phyloP scores from a whole-genome alignment of 2,888 invertebrate genomes.

The Myopa tessellatipennis region DNA sequence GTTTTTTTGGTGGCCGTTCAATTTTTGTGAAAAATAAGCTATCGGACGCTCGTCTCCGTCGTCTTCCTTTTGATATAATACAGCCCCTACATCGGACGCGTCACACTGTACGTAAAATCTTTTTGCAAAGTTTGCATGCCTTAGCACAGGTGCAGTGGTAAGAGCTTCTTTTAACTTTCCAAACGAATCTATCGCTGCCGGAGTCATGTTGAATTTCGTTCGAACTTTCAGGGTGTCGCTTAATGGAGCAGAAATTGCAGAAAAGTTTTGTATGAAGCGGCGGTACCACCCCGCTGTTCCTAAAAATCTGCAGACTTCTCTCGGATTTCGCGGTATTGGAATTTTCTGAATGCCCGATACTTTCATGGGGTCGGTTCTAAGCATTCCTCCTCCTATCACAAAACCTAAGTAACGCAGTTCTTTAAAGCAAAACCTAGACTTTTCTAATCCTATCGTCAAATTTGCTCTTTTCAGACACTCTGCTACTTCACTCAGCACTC shows the following conservation, averaged over 20 bases:
- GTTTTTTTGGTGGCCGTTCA: background rate
- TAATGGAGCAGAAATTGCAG: background rate
- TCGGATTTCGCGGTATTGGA: background rate
- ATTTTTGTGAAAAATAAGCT: conserved; percentile 11
- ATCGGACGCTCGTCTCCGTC: conserved; percentile 39
- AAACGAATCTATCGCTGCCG: conserved; percentile 37
- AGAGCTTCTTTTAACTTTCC: conserved; percentile 32
- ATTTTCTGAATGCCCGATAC: conserved; percentile 40
- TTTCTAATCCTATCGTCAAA: background rate
- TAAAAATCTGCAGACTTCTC: conserved; percentile 36
- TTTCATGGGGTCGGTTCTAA: conserved; percentile 40
- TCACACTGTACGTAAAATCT: conserved; percentile 45
- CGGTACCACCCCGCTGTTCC: conserved; percentile 48
- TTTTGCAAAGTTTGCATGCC: conserved; percentile 41
- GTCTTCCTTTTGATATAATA: conserved; percentile 37
- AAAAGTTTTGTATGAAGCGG: conserved; percentile 24
- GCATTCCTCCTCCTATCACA: conserved; percentile 41
- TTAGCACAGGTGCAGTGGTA: conserved; percentile 35
- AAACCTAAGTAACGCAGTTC: conserved; percentile 38
- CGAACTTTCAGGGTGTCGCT: conserved; percentile 36
- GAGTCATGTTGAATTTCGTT: conserved; percentile 30
- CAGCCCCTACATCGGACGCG: conserved; percentile 38
- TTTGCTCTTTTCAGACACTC: too few relatives aligned
- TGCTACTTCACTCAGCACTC: conserved; percentile 9
- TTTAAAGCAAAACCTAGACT: conserved; percentile 41